A percentile compares a stretch with the other conserved stretches of the same genome.
These are phyloP conservation scores for Miniopterus natalensis DNA, from an alignment of 2,113 vertebrate species.

Conservation along the genomic window DNA sequence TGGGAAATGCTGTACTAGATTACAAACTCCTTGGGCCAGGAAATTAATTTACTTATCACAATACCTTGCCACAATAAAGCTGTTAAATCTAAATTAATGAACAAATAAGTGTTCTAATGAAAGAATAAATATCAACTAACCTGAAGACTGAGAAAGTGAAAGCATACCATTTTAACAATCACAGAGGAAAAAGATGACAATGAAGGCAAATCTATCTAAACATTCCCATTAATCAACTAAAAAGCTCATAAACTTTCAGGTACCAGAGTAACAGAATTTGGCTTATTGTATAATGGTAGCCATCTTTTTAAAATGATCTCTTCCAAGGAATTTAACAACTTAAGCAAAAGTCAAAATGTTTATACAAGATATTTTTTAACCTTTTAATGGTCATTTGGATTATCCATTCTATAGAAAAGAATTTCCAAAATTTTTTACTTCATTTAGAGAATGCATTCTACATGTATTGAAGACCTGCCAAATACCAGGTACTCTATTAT, in stretches of 20 bases:
- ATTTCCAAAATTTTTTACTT: neutral
- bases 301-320: conserved; percentile 25
- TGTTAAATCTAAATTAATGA: neutral
- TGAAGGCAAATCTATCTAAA: conserved; percentile 5
- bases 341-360: conserved; percentile 15
- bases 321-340: neutral
- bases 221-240: conserved; percentile 26
- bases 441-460: conserved; percentile 30
- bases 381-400: neutral
- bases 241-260: conserved; percentile 46
- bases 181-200: neutral
- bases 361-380: conserved; percentile 29
- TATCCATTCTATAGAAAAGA: conserved; percentile 32
- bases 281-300: neutral
- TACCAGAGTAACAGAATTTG: neutral
- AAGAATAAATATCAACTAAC: conserved; percentile 48
- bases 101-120: neutral
- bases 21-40: neutral
- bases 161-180: conserved; percentile 38
- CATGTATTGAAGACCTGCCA: neutral
- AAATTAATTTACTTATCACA: conserved; percentile 16
- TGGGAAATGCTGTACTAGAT: neutral
- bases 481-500: neutral
- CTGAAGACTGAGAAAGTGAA: neutral
- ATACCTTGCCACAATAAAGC: neutral